phyloP scores from a whole-genome alignment of 2,888 invertebrate species.

The Zaprionus obscuricornis region DNA sequence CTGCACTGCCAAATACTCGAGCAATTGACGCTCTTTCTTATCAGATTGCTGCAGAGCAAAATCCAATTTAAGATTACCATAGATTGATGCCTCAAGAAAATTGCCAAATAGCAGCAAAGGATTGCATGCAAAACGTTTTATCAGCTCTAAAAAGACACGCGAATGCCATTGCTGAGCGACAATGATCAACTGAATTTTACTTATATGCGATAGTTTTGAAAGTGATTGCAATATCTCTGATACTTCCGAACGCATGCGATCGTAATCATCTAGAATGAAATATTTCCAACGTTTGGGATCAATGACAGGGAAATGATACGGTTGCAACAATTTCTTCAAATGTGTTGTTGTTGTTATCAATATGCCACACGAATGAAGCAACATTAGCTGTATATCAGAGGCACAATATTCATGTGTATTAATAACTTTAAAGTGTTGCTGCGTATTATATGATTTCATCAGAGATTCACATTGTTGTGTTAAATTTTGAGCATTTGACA shows the following conservation, averaged over 20 bases:
- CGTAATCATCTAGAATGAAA: slow-evolving; percentile 59
- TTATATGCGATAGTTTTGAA: background rate
- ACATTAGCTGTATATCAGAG: background rate
- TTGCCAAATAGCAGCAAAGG: slow-evolving; percentile 58
- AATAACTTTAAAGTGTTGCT: slow-evolving; percentile 33
- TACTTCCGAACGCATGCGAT: slow-evolving; percentile 24
- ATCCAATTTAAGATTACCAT: slow-evolving; percentile 42
- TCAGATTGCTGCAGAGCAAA: background rate
- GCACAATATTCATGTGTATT: slow-evolving; percentile 12
- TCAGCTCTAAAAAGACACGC: slow-evolving; percentile 9
- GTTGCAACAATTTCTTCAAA: slow-evolving; percentile 24
- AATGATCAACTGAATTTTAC: slow-evolving; percentile 51
- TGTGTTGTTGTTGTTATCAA: slow-evolving; percentile 44
- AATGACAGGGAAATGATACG: slow-evolving; percentile 12
- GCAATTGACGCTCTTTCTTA: slow-evolving; percentile 27
- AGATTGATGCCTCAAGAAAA: slow-evolving; percentile 55
- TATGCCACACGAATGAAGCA: slow-evolving; percentile 55
- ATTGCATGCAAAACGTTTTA: slow-evolving; percentile 3
- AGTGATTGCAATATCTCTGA: background rate
- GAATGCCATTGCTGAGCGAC: slow-evolving; percentile 55
- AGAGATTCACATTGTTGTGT: slow-evolving; percentile 23
- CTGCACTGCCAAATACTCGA: slow-evolving; percentile 17
- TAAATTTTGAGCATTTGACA: slow-evolving; percentile 10
- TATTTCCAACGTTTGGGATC: slow-evolving; percentile 23
- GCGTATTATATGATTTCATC: slow-evolving; percentile 19